Conservation (phyloP, 2,888 invertebrate genomes). For the Polietes domitor region DNA sequence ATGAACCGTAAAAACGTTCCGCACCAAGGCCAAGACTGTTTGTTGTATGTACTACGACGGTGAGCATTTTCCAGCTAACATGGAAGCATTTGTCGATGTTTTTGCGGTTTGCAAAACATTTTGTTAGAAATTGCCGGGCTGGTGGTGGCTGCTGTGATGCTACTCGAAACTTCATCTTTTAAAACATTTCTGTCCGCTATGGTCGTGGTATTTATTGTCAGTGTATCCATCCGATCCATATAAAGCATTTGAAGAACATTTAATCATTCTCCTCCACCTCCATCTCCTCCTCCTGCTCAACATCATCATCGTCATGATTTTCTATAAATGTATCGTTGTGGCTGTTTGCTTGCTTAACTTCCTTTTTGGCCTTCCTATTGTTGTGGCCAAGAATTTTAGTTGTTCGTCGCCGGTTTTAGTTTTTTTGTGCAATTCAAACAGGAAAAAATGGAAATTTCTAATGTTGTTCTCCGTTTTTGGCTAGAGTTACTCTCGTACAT, state of each 20-base stretch:
- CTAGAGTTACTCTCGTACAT: background rate
- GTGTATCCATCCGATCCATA: constrained; percentile 36
- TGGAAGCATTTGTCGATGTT: background rate
- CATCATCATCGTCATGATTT: too few relatives aligned
- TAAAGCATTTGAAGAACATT: constrained; percentile 63
- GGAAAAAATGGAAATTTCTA: constrained; percentile 18
- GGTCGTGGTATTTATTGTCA: background rate
- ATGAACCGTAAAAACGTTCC: constrained; percentile 18
- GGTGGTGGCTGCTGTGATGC: background rate
- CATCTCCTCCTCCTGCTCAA: too few relatives aligned
- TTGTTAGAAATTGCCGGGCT: too few relatives aligned
- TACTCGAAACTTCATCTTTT: background rate
- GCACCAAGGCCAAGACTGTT: background rate
- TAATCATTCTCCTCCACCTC: background rate
- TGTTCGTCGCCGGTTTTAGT: too few relatives aligned
- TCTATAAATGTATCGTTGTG: too few relatives aligned
- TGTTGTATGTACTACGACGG: background rate
- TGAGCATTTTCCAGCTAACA: background rate
- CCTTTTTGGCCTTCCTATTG: background rate
- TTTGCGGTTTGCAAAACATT: background rate
- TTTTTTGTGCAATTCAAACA: background rate
- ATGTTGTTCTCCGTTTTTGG: constrained; percentile 8
- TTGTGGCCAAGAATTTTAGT: background rate
- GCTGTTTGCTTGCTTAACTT: constrained; percentile 1
- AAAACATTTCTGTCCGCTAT: background rate